Base-by-base conservation (phyloP, 2,113 vertebrate species). In the Cyrtonyx montezumae region DNA sequence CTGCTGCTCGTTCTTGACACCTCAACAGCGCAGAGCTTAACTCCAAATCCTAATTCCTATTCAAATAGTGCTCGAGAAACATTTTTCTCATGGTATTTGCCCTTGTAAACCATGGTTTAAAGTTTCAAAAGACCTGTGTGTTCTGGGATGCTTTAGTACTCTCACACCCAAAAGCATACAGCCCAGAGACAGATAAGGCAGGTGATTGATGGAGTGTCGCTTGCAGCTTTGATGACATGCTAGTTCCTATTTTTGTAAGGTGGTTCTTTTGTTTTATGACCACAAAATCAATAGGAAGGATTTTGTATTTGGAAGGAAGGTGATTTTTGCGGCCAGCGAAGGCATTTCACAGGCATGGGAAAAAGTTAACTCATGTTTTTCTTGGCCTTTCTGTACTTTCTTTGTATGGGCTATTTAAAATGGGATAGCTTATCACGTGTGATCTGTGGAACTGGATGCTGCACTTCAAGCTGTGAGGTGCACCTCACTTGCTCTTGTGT, bases 131-230 rank as follows among this genome's bases (percentile, higher is more conserved):
- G 85, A n/a, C 32, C 62, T 73, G 4, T 9, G 2, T 83, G 69
- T 86, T 90, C 68, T 67, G 59, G 46, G 32, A 89, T 93, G 42
- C 49, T 67, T 90, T 73, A 42, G 58, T 43, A 43, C 30, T 90
- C 83, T 90, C 83, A 80, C 83, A 40, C 92, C 88, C 88, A 67
- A 67, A 91, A 89, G 55, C 56, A 62, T 34, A 77, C 63, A 77
- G 5, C 34, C 32, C 71, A 83, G 51, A 49, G 84, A 26, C 11
- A 87, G 92, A 93, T 95, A 90, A 96, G 58, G 66, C 36, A 65
- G 4, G 4, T 73, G 84, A 84, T 66, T 76, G 74, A 90, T 95
- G 45, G 40, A 8, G 19, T 1, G 32, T 87, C 66, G 18, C 63
- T 89, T 69, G 22, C 28, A 37, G 15, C 74, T 82, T 76, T 79